Base-by-base conservation (phyloP, 2,797 vertebrate species). In the Ataeniobius toweri region DNA sequence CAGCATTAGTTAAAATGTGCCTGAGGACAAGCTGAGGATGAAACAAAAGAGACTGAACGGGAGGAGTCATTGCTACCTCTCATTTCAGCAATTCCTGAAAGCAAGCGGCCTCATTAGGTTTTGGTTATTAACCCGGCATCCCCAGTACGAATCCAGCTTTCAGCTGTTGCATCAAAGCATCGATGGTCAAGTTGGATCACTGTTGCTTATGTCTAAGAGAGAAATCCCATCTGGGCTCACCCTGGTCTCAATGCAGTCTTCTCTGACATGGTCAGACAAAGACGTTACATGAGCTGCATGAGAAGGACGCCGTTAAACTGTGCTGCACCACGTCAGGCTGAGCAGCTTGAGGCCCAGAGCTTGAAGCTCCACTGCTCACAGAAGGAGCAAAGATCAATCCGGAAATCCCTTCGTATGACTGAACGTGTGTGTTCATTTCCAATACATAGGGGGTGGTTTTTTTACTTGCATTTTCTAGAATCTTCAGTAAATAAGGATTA, bases 151-250 rank as follows among this genome's bases (percentile, higher is more conserved):
- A 71, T 83, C n/a, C 53, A 82, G 59, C 85, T 93, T 93, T 92
- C 91, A 85, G 81, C 88, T 83, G 86, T 94, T 94, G 92, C 94
- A 26, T 94, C 93, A 36, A 36, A 36, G 36, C 36, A 36, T 4
- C 36, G 4, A 36, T 36, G 36, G 36, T 83, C 56, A 18, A 46
- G 82, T 74, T 61, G 78, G 84, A 85, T 91, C 85, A 87, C 73
- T 28, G n/a, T 26, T 78, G 79, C 18, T 80, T 71, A 3, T 82
- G 82, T 88, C 84, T 83, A 78, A 31, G 1, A 71, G 83, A 83
- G 58, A 72, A 73, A 87, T 73, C 82, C 46, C 22, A 24, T 71
- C 79, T 73, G 39, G 84, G 71, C 73, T 20, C 56, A 10, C n/a
- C 68, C 81, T 39, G 68, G 71, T 78, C 69, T 73, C 77, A 78